Evolutionary conservation across 2,888 invertebrate genomes (phyloP), one percentile per base, ranked within the genome.

Genomic region (Nemotelus nigrinus): DNA sequence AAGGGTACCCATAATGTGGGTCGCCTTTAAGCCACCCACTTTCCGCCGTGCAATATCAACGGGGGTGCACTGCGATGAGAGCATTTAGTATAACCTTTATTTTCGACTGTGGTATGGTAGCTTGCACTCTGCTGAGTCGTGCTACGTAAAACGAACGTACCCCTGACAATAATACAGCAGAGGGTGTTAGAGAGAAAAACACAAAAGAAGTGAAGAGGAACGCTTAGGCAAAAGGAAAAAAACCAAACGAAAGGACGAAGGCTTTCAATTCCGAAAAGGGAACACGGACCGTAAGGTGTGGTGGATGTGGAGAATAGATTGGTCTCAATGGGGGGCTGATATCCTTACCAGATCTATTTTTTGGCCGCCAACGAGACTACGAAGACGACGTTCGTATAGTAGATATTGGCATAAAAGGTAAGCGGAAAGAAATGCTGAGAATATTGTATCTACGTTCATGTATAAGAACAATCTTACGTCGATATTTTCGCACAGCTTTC

Each of bases 281-380:
- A 74, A 57, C 53, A 43, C 70, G 55, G 47, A 55, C 57, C 47
- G 74, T 50, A 60, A 60, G 63, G 57, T 74, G 39, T 8, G 4
- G 60, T 47, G 43, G 48, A 44, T 8, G 43, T 70, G 43, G 70
- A 53, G 70, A 53, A 43, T 70, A 6, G 44, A 55, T 50, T 43
- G 70, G 55, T 58, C 58, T 48, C 60, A 41, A 53, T 25, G 65
- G 79, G 79, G 79, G 79, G 79, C 71, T 79, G 79, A 77, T 79
- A 79, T 79, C 79, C 74, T 79, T 79, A 75, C 72, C 58, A 67
- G 76, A 76, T 74, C 74, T 70, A 70, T 55, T 70, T 60, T 74
- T 74, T 74, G 60, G 60, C 47, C 55, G 25, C 41, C 55, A 60
- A 74, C 60, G 48, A 50, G 74, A 72, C 72, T 58, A 72, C 72